Percentiles rank a stretch among this genome's conserved stretches.
phyloP scores from a whole-genome alignment of 2,888 invertebrate species.

The Agrochola macilenta region DNA sequence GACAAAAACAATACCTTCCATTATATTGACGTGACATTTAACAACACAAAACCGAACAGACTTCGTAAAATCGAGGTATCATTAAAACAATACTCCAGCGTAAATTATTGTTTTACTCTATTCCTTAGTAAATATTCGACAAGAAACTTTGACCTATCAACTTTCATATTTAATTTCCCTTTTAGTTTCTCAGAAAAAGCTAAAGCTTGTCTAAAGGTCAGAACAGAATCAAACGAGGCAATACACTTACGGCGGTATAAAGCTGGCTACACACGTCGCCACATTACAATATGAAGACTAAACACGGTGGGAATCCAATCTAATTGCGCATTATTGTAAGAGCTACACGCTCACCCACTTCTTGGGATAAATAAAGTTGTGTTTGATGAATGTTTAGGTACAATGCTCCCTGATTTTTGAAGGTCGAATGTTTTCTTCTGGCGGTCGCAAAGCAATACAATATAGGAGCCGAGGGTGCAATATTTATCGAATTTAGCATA shows the following conservation, averaged over 20 bases:
- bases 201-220: slow-evolving; percentile 45
- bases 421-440: not conserved
- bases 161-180: slow-evolving; percentile 12
- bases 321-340: slow-evolving; percentile 59
- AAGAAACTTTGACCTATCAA: not conserved
- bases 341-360: slow-evolving; percentile 65
- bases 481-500: not conserved
- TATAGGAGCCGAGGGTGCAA: not conserved
- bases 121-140: not conserved
- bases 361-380: slow-evolving; percentile 43
- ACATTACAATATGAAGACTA: slow-evolving; percentile 15
- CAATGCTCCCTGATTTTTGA: not conserved
- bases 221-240: slow-evolving; percentile 47
- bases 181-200: slow-evolving; percentile 28
- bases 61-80: not conserved
- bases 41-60: not conserved
- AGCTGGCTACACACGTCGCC: slow-evolving; percentile 8
- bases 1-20: not conserved
- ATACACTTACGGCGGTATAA: slow-evolving; percentile 57
- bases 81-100: not conserved
- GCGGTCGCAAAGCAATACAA: not conserved
- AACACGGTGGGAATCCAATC: slow-evolving; percentile 37
- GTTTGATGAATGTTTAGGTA: slow-evolving; percentile 25
- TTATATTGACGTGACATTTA: slow-evolving; percentile 4
- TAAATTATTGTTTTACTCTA: not conserved